Conservation (phyloP, 2,888 invertebrate species). For the Halocaridina rubra region DNA sequence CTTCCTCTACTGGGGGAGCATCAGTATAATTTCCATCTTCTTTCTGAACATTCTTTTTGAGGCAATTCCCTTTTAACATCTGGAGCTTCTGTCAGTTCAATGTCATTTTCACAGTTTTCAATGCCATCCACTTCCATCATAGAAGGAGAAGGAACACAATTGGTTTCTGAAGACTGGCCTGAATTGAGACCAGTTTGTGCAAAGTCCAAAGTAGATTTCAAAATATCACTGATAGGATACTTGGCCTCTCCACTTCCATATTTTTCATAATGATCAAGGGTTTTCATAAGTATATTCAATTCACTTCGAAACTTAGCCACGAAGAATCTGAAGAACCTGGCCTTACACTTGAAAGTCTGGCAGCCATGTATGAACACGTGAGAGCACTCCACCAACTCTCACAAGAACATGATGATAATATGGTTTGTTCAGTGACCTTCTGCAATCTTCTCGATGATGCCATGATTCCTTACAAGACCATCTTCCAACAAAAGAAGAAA, state of each 20-base stretch:
- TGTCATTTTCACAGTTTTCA: slow-evolving; percentile 49
- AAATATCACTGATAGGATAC: slow-evolving; percentile 69
- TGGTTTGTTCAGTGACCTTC: no score
- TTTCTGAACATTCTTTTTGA: neutral
- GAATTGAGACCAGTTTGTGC: slow-evolving; percentile 66
- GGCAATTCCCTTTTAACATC: neutral
- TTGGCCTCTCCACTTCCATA: slow-evolving; percentile 68
- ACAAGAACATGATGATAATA: no score
- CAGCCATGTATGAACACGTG: no score
- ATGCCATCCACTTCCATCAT: slow-evolving; percentile 52
- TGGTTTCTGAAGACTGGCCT: slow-evolving; percentile 6
- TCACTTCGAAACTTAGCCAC: slow-evolving; percentile 66
- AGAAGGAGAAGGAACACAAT: slow-evolving; percentile 25
- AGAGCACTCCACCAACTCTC: no score
- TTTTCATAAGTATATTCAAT: slow-evolving; percentile 35
- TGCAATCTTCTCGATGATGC: no score
- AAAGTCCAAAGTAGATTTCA: slow-evolving; percentile 69
- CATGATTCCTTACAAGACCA: no score
- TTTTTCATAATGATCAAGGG: slow-evolving; percentile 50
- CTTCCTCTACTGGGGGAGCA: neutral
- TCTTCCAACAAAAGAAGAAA: no score
- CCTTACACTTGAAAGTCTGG: no score
- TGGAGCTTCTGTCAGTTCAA: slow-evolving; percentile 50
- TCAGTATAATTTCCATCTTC: neutral
- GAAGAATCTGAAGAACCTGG: no score